Conservation (phyloP, 2,797 vertebrate species). For the Chelon labrosus region DNA sequence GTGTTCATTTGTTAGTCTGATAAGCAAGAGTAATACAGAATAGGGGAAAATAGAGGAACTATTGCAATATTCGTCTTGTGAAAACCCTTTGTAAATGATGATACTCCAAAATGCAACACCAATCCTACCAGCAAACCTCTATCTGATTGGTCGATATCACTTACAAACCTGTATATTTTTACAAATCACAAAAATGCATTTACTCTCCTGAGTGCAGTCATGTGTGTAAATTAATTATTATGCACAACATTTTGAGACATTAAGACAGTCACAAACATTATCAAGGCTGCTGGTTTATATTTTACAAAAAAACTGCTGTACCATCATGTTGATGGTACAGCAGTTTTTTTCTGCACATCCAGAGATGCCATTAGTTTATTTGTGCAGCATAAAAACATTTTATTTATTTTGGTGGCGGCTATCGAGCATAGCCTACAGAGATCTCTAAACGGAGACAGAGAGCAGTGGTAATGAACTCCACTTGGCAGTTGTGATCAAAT, state of each 20-base stretch:
- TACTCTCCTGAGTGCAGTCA: not conserved
- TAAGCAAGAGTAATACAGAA: constrained; percentile 13
- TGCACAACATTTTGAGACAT: constrained; percentile 11
- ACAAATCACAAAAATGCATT: constrained; percentile 4
- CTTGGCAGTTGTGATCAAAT: not conserved
- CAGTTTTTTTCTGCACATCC: too few relatives aligned
- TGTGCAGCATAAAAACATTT: not conserved
- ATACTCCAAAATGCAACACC: not conserved
- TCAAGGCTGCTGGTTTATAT: constrained; percentile 60
- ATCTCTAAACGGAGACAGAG: not conserved
- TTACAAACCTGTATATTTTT: not conserved
- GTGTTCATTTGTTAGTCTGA: constrained; percentile 25
- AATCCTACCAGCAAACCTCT: not conserved
- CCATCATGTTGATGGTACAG: too few relatives aligned
- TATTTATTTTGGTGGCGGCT: not conserved
- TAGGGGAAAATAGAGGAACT: not conserved
- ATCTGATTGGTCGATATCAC: not conserved
- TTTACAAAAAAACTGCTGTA: constrained; percentile 14
- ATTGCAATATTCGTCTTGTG: not conserved
- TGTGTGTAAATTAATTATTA: constrained; percentile 10
- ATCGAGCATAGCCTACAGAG: not conserved
- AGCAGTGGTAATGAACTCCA: constrained; percentile 2
- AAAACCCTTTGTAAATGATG: not conserved
- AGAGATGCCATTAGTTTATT: too few relatives aligned
- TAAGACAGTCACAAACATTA: constrained; percentile 52